A percentile compares a stretch with the other conserved stretches of the same genome.
phyloP scores from a whole-genome alignment of 2,113 vertebrate genomes.

The Emydocephalus ijimae region DNA sequence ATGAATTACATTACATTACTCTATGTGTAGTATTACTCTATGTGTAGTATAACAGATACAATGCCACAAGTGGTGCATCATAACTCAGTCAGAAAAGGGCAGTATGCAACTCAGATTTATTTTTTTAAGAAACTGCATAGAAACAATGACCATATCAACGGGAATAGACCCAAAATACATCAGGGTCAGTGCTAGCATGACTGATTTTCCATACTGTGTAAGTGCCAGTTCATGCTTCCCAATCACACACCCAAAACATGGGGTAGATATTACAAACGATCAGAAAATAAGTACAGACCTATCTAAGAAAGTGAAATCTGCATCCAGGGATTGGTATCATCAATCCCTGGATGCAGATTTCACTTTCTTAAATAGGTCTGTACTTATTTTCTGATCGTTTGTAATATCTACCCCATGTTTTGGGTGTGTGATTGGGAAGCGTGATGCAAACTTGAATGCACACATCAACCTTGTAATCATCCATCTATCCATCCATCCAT shows the following conservation, averaged over 20 bases:
- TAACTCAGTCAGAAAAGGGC: background rate
- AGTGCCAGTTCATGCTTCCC: background rate
- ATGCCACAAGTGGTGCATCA: background rate
- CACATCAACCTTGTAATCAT: too few species aligned
- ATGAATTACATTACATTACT: background rate
- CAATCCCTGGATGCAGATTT: background rate
- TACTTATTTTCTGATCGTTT: background rate
- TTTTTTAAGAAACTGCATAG: background rate
- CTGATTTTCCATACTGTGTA: background rate
- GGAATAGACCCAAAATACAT: background rate
- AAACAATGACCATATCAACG: background rate
- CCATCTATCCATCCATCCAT: too few species aligned
- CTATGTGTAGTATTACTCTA: background rate
- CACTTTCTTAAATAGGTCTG: background rate
- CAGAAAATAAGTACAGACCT: background rate
- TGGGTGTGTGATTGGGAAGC: background rate
- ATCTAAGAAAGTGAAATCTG: background rate
- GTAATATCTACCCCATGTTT: background rate
- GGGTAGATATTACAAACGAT: background rate
- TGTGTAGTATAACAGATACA: background rate
- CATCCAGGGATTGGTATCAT: too few species aligned
- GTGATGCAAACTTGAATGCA: too few species aligned
- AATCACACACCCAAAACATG: background rate
- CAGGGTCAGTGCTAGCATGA: background rate
- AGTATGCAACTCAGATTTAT: background rate